These are phyloP conservation scores for Aphelenchoides bicaudatus DNA, from an alignment of 2,888 invertebrate genomes.

Conservation along the genomic window DNA sequence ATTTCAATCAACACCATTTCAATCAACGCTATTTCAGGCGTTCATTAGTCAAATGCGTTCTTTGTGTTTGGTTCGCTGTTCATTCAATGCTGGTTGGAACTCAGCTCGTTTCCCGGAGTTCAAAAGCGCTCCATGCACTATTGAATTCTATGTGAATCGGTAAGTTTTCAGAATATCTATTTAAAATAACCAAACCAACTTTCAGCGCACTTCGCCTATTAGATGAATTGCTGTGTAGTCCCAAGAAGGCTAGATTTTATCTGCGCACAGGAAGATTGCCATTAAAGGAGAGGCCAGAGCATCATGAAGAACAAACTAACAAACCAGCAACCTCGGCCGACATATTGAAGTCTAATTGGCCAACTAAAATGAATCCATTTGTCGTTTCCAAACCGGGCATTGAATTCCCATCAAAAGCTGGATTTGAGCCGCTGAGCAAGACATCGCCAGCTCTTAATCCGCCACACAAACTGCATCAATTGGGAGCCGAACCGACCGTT, in stretches of 20 bases:
- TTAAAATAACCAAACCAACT: not conserved
- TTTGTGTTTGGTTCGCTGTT: slow-evolving; percentile 23
- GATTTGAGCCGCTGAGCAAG: too few relatives aligned
- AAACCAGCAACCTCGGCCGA: too few relatives aligned
- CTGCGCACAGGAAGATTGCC: slow-evolving; percentile 8
- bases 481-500: too few relatives aligned
- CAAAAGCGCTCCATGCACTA: slow-evolving; percentile 22
- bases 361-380: not conserved
- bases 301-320: too few relatives aligned
- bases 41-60: slow-evolving; percentile 19
- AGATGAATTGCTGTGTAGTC: slow-evolving; percentile 8
- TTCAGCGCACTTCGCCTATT: slow-evolving; percentile 7
- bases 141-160: slow-evolving; percentile 30
- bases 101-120: slow-evolving; percentile 4
- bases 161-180: not conserved
- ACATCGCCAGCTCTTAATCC: too few relatives aligned
- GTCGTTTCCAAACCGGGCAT: not conserved
- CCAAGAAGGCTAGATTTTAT: slow-evolving; percentile 4
- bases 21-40: slow-evolving; percentile 14
- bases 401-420: not conserved
- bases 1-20: not conserved
- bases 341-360: not conserved
- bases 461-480: too few relatives aligned
- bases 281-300: not conserved
- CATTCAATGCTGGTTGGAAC: slow-evolving; percentile 23